A percentile compares a stretch with the other conserved stretches of the same genome.
Evolutionary conservation across 2,797 vertebrate genomes (phyloP).

Genomic region (Micropoecilia bifurca): DNA sequence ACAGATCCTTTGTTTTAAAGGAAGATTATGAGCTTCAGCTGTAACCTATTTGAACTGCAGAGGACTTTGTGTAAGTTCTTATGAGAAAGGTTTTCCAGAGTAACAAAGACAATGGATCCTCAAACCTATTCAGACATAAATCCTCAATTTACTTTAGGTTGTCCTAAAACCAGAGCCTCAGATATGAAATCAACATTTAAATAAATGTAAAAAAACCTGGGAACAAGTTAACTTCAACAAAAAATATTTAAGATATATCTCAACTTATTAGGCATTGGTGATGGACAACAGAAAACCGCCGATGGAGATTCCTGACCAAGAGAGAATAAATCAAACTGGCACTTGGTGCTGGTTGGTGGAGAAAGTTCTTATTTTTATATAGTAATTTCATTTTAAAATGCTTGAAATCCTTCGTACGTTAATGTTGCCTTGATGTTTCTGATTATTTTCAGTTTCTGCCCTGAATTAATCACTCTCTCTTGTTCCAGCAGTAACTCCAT

Average conservation of each 20-base stretch:
- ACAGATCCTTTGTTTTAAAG: conserved; percentile 8
- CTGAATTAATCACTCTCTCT: too few relatives aligned
- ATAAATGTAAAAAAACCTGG: neutral
- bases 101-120: too few relatives aligned
- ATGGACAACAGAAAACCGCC: neutral
- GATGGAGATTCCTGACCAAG: neutral
- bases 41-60: neutral
- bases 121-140: neutral
- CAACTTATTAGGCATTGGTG: neutral
- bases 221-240: neutral
- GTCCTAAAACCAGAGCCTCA: neutral
- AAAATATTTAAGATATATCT: neutral
- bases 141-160: neutral
- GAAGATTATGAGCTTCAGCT: neutral
- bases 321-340: too few relatives aligned
- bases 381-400: too few relatives aligned
- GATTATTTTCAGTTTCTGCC: too few relatives aligned
- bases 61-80: neutral
- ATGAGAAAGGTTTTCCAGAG: too few relatives aligned
- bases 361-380: too few relatives aligned
- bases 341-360: too few relatives aligned
- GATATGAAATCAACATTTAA: neutral
- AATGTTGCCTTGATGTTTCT: too few relatives aligned
- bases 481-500: too few relatives aligned
- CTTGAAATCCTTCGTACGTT: too few relatives aligned